A percentile compares a stretch with the other conserved stretches of the same genome.
Conservation (phyloP, 2,113 vertebrate species). For the Phalacrocorax brasilianus region DNA sequence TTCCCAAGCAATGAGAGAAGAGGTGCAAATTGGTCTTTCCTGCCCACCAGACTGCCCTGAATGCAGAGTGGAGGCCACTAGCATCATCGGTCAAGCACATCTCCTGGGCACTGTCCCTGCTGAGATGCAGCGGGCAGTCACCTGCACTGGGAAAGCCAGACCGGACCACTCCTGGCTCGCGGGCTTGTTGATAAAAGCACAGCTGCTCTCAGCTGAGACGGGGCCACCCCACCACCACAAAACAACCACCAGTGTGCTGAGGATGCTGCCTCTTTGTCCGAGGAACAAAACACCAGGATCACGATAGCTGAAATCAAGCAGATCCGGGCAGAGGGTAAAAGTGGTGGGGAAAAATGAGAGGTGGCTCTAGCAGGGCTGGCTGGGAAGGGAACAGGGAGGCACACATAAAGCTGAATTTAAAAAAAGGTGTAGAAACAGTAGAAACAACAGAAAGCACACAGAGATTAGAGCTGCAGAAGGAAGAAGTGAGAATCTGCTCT, state of each 20-base stretch:
- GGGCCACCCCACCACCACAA: background rate
- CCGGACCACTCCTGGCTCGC: fast-evolving
- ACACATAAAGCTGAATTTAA: background rate
- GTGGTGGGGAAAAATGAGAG: background rate
- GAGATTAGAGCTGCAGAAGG: background rate
- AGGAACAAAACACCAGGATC: background rate
- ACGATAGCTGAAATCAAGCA: background rate
- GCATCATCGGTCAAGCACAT: fast-evolving
- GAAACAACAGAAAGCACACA: background rate
- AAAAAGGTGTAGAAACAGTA: background rate
- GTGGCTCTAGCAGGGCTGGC: background rate
- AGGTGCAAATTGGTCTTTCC: background rate
- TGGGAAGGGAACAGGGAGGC: background rate
- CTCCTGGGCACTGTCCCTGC: background rate
- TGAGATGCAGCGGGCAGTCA: fast-evolving
- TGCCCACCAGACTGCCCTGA: background rate
- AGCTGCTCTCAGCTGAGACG: background rate
- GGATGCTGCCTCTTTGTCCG: background rate
- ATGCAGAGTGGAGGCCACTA: background rate
- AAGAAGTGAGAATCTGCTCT: background rate
- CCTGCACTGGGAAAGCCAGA: background rate
- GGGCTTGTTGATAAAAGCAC: background rate
- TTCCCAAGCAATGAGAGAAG: background rate
- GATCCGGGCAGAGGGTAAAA: background rate
- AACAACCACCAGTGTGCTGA: background rate